Conservation (phyloP, 2,797 vertebrate genomes). For the Phoxinus dragarum region DNA sequence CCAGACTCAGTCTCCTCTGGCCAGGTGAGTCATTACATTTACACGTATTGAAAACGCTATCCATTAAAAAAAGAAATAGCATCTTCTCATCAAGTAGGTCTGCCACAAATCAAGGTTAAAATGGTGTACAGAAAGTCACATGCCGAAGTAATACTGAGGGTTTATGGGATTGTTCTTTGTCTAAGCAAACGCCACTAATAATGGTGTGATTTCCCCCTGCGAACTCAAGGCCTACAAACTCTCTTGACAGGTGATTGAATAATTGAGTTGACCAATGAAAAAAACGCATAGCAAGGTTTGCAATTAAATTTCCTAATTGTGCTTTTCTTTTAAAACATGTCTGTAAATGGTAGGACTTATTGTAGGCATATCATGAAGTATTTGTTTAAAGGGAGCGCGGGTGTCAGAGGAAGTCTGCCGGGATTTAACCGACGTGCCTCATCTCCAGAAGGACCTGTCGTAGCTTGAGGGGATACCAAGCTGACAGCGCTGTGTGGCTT, state of each 20-base stretch:
- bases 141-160: not conserved
- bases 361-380: not conserved
- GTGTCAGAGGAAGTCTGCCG: not conserved
- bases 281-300: no score
- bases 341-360: not conserved
- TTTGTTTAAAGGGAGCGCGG: not conserved
- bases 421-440: conserved; percentile 49
- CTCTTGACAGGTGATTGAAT: not conserved
- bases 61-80: not conserved
- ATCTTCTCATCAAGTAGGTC: not conserved
- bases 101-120: not conserved
- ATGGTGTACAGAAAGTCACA: not conserved
- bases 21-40: no score
- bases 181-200: not conserved
- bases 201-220: not conserved
- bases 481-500: conserved; percentile 45
- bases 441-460: conserved; percentile 60
- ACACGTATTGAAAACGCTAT: not conserved
- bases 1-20: no score
- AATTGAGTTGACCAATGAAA: not conserved
- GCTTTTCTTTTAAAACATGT: not conserved
- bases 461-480: conserved; percentile 58
- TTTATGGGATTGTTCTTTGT: not conserved
- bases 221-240: not conserved
- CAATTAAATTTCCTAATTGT: no score